Conservation (phyloP, 2,113 vertebrate genomes). For the cattle (Bos taurus) region ARS-UCD2.0 NC_037328.1:148212001-148212500, state of each 20-base stretch:
- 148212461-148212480: neutral
- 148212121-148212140: neutral
- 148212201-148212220: neutral
- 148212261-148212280: neutral
- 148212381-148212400: neutral
- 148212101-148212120: neutral
- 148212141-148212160: accelerated
- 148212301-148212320: neutral
- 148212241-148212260: neutral
- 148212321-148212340: neutral
- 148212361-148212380: neutral
- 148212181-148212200: neutral
- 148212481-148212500: neutral
- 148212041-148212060: neutral
- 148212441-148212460: neutral
- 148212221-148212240: neutral
- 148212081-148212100: neutral
- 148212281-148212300: neutral
- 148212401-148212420: neutral
- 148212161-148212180: neutral
- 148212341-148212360: neutral
- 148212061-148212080: neutral
- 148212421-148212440: neutral
- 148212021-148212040: neutral
- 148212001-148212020: neutral